Base-by-base conservation (phyloP, 2,888 invertebrate genomes). In the Drosophila kambysellisi region DNA sequence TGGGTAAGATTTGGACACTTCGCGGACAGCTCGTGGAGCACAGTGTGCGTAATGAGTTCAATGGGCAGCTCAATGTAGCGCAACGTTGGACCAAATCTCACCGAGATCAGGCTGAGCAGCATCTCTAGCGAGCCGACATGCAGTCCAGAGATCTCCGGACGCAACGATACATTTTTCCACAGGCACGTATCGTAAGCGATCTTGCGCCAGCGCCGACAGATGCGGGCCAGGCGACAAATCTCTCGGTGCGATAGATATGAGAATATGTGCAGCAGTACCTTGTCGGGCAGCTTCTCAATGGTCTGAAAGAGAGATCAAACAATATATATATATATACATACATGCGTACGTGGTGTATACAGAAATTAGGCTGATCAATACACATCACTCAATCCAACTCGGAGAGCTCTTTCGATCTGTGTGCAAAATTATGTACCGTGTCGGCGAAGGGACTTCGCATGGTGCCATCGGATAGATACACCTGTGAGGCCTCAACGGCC, bases 201-300 rank as follows among this genome's bases (percentile, higher is more conserved):
- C 92, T 97, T 95, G 15, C 99, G 95, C 99, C 99, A 99, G 93
- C 98, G 96, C 92, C 97, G 97, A 94, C 99, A 99, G 4, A 99
- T 98, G 76, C 96, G 95, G 0, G 99, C 99, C 94, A 99, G 95
- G 37, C 96, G 96, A 93, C 98, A 97, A 92, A 99, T 97, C 94
- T 99, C 98, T 70, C 97, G 96, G 92, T 99, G 99, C 35, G 96
- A 95, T 78, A 99, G 94, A 93, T 98, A 99, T 52, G 97, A 97
- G 94, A 99, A 99, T 91, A 99, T 97, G 91, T 97, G 96, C 77
- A 99, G 94, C 46, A 99, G 94, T 37, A 99, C 97, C 94, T 99
- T 99, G 93, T 99, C 99, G 15, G 99, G 99, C 43, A 99, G 95
- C 93, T 99, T 98, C 93, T 98, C 98, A 92, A 98, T 98, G 7